Percentiles rank a stretch among this genome's conserved stretches.
These are phyloP conservation scores for Physella acuta DNA, from an alignment of 1,140 invertebrate genomes.

Conservation along the genomic window DNA sequence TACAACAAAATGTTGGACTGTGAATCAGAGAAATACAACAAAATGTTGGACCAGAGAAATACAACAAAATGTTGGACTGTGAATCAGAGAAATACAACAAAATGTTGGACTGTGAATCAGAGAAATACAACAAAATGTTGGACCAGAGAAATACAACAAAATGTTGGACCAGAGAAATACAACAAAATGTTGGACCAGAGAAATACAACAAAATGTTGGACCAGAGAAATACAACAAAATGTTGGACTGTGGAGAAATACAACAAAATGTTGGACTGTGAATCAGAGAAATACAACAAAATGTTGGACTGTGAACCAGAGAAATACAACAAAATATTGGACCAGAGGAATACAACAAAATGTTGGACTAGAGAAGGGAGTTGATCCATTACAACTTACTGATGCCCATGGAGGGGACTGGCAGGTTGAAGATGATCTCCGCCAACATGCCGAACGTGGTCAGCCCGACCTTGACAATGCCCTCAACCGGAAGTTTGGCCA, in stretches of 20 bases:
- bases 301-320: too few relatives aligned
- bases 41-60: background rate
- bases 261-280: background rate
- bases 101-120: slow-evolving; percentile 61
- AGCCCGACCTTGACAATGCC: slow-evolving; percentile 57
- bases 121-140: background rate
- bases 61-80: slow-evolving; percentile 45
- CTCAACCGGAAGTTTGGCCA: slow-evolving; percentile 53
- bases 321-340: background rate
- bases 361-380: too few relatives aligned
- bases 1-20: slow-evolving; percentile 63
- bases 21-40: slow-evolving; percentile 3
- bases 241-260: slow-evolving; percentile 52
- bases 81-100: slow-evolving; percentile 66
- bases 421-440: slow-evolving; percentile 45
- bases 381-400: slow-evolving; percentile 19
- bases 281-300: background rate
- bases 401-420: slow-evolving; percentile 18
- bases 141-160: background rate
- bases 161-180: too few relatives aligned
- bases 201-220: background rate
- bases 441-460: slow-evolving; percentile 54
- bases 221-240: slow-evolving; percentile 32
- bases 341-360: background rate
- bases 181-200: slow-evolving; percentile 61